These are phyloP conservation scores for Dendrolimus pini DNA, from an alignment of 2,888 invertebrate genomes.

Conservation along the genomic window DNA sequence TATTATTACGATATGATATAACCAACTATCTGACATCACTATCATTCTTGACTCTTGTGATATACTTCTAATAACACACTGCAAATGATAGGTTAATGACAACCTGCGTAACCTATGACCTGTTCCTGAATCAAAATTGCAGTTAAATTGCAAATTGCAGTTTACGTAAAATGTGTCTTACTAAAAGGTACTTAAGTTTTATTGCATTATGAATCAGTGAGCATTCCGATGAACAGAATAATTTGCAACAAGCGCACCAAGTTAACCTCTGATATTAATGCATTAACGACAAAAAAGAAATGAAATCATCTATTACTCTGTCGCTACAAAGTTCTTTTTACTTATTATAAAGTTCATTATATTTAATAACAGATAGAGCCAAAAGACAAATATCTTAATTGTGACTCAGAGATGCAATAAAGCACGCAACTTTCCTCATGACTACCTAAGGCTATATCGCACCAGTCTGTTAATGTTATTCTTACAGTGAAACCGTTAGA, in stretches of 20 bases:
- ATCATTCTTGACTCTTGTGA: too few species aligned
- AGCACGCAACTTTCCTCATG: slow-evolving; percentile 21
- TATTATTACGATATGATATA: too few species aligned
- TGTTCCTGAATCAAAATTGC: too few species aligned
- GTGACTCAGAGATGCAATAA: slow-evolving; percentile 14
- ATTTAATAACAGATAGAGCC: background rate
- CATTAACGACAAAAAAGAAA: slow-evolving; percentile 61
- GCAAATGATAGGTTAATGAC: too few species aligned
- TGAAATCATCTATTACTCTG: slow-evolving; percentile 61
- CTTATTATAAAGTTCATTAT: too few species aligned
- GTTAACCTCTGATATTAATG: slow-evolving; percentile 58
- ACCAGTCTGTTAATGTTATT: slow-evolving; percentile 33
- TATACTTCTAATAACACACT: too few species aligned
- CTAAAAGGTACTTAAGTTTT: slow-evolving; percentile 32
- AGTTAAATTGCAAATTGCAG: too few species aligned
- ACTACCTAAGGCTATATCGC: slow-evolving; percentile 30
- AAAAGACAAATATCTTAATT: slow-evolving; percentile 10
- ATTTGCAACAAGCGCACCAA: slow-evolving; percentile 56
- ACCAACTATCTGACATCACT: too few species aligned
- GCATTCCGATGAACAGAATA: slow-evolving; percentile 59
- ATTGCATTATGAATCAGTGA: slow-evolving; percentile 56
- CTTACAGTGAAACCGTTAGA: slow-evolving; percentile 31
- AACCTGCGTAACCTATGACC: too few species aligned
- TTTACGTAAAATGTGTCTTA: slow-evolving; percentile 24
- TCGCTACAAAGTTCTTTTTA: slow-evolving; percentile 38